Evolutionary conservation across 2,797 vertebrate genomes (phyloP).

Genomic region (Nyctibius grandis): DNA sequence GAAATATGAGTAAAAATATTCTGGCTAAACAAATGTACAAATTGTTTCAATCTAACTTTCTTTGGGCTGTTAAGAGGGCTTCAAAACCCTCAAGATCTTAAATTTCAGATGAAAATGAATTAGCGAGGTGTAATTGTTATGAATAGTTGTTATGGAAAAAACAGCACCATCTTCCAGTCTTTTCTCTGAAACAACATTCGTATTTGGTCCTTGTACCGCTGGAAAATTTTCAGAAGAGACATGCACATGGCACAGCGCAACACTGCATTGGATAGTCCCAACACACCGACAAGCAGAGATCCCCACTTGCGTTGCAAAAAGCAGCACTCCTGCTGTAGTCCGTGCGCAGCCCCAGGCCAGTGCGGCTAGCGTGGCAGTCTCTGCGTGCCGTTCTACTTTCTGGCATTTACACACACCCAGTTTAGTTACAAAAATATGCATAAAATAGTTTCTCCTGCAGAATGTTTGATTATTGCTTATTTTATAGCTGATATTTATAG

Average conservation of each 20-base stretch:
- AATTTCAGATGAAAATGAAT: background rate
- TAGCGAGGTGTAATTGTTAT: background rate
- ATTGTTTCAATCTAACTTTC: background rate
- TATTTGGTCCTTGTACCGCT: background rate
- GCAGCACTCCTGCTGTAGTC: background rate
- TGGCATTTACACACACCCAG: background rate
- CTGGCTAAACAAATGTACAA: background rate
- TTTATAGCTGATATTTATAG: background rate
- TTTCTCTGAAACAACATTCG: background rate
- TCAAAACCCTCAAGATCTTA: background rate
- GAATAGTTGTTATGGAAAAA: background rate
- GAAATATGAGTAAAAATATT: background rate
- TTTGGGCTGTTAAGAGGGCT: background rate
- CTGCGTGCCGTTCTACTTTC: rapidly evolving
- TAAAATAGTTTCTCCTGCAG: background rate
- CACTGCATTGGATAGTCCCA: background rate
- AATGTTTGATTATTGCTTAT: background rate
- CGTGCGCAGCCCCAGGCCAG: background rate
- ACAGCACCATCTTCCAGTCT: background rate
- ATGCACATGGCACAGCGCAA: background rate
- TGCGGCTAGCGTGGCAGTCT: background rate
- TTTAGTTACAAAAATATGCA: background rate
- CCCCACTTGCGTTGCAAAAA: background rate
- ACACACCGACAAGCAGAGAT: background rate
- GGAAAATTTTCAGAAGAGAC: background rate